Conservation (phyloP, 2,113 vertebrate species). For the Lanius ludovicianus region DNA sequence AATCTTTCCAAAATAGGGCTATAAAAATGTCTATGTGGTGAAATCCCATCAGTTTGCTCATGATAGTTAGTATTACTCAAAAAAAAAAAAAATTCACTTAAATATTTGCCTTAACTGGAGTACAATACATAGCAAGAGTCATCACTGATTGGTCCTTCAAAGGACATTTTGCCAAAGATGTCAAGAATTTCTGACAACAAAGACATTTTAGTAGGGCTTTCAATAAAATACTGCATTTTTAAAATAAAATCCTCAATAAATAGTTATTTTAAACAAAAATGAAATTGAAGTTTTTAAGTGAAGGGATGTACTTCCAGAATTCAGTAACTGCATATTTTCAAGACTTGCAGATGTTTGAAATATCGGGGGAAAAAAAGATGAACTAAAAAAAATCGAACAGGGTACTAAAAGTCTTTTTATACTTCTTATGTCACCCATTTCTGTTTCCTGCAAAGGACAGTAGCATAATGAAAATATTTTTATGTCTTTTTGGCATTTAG, state of each 20-base stretch:
- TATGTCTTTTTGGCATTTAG: background rate
- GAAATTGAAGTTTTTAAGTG: background rate
- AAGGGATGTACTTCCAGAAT: background rate
- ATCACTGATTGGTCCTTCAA: background rate
- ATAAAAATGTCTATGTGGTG: background rate
- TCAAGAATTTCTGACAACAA: background rate
- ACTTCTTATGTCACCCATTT: background rate
- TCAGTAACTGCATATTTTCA: background rate
- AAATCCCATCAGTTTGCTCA: background rate
- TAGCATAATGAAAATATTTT: background rate
- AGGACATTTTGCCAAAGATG: background rate
- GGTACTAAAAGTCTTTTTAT: background rate
- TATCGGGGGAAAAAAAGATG: background rate
- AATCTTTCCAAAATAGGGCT: background rate
- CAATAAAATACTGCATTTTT: background rate
- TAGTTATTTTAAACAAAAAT: background rate
- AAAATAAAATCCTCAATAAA: background rate
- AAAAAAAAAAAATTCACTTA: background rate
- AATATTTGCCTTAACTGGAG: background rate
- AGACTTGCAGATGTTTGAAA: background rate
- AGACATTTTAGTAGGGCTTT: background rate
- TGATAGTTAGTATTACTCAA: accelerated
- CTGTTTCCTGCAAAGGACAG: background rate
- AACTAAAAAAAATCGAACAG: background rate
- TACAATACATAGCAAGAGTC: background rate